Evolutionary conservation across 1,140 invertebrate species (phyloP).

Genomic region (Cyrtorhinus lividipennis): DNA sequence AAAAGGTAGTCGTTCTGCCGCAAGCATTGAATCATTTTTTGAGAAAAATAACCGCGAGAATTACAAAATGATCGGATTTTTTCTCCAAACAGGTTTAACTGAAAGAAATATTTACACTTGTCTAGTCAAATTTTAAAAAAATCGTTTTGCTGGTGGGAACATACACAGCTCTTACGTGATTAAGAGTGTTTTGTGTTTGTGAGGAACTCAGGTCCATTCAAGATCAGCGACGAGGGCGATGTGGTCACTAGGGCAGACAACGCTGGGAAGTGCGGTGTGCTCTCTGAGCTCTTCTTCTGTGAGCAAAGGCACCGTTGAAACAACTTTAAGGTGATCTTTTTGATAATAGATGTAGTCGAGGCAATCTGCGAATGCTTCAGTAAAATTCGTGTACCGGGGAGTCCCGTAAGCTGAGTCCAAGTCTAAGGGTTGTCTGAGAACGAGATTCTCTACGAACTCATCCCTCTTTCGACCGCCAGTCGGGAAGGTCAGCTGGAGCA

Average conservation of each 20-base stretch:
- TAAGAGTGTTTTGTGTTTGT: too few relatives aligned
- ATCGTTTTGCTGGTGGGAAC: too few relatives aligned
- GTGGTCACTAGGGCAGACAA: constrained; percentile 84
- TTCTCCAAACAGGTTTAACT: too few relatives aligned
- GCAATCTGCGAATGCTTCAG: constrained; percentile 64
- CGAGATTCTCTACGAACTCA: constrained; percentile 45
- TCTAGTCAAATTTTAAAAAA: too few relatives aligned
- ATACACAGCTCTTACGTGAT: too few relatives aligned
- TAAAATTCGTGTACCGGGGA: constrained; percentile 73
- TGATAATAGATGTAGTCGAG: constrained; percentile 79
- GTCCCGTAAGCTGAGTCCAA: constrained; percentile 59
- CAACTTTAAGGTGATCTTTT: background rate
- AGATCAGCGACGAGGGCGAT: constrained; percentile 73
- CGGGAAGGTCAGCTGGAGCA: constrained; percentile 43
- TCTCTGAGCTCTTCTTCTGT: constrained; percentile 52
- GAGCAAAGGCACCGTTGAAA: constrained; percentile 59
- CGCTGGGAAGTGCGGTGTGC: constrained; percentile 64
- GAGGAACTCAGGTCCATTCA: too few relatives aligned
- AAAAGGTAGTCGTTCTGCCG: too few relatives aligned
- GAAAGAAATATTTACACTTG: too few relatives aligned
- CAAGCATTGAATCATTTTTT: too few relatives aligned
- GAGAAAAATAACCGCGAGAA: too few relatives aligned
- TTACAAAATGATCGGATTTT: too few relatives aligned
- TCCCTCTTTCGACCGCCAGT: constrained; percentile 60
- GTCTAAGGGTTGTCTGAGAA: constrained; percentile 42